phyloP scores from a whole-genome alignment of 2,888 invertebrate genomes.

The Callinectes sapidus region DNA sequence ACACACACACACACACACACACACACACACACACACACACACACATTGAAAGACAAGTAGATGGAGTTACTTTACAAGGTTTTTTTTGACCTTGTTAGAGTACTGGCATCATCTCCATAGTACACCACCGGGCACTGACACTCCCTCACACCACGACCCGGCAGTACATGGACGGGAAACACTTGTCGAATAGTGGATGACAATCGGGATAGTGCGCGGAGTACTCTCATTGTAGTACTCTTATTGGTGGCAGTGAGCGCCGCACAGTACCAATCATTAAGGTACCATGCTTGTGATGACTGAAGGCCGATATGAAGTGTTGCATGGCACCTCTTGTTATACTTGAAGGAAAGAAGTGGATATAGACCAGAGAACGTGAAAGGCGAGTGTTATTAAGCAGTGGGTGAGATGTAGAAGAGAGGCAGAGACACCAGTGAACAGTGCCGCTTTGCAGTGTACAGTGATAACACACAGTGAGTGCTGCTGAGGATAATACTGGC shows the following conservation, averaged over 20 bases:
- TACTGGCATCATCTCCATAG: not conserved
- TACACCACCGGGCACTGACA: not conserved
- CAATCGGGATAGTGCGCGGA: too few relatives aligned
- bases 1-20: conserved; percentile 6
- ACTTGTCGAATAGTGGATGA: not conserved
- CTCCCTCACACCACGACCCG: not conserved
- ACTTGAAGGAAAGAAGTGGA: not conserved
- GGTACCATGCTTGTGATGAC: not conserved
- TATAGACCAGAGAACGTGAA: not conserved
- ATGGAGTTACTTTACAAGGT: not conserved
- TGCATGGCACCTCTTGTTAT: not conserved
- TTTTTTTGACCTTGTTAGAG: not conserved
- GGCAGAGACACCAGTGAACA: not conserved
- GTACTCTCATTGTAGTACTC: not conserved
- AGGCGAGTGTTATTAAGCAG: not conserved
- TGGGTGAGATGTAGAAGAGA: not conserved
- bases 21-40: conserved; percentile 16
- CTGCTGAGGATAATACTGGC: not conserved
- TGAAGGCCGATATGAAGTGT: not conserved
- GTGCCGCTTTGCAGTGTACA: not conserved
- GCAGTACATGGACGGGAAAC: not conserved
- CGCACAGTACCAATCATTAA: not conserved
- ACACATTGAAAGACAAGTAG: not conserved
- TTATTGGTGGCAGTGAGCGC: not conserved
- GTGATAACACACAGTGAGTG: not conserved